Conservation (phyloP, 2,113 vertebrate species). For the Lota lota region DNA sequence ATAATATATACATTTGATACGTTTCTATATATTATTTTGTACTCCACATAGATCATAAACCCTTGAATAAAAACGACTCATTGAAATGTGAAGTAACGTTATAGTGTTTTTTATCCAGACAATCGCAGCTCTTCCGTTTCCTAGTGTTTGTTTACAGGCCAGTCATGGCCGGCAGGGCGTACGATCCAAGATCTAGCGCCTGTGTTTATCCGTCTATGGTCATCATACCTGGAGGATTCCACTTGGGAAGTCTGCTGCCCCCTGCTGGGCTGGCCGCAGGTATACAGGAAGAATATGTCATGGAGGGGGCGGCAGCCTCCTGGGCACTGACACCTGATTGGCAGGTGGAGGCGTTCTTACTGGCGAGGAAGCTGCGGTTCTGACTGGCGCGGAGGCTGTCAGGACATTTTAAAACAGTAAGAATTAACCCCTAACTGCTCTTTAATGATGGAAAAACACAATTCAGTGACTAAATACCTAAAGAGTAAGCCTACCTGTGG, state of each 20-base stretch:
- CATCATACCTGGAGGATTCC: conserved; percentile 86
- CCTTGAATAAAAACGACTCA: background rate
- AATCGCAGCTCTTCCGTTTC: too few relatives aligned
- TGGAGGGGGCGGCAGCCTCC: conserved; percentile 26
- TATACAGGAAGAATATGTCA: conserved; percentile 29
- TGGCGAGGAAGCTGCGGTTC: background rate
- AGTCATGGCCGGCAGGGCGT: too few relatives aligned
- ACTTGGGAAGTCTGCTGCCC: conserved; percentile 75
- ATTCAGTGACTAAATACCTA: background rate
- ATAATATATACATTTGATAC: too few relatives aligned
- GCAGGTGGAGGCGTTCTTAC: conserved; percentile 41
- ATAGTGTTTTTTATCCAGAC: too few relatives aligned
- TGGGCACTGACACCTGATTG: conserved; percentile 24
- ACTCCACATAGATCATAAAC: background rate
- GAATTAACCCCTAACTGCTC: background rate
- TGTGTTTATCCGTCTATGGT: too few relatives aligned
- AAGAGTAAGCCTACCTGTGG: conserved; percentile 42
- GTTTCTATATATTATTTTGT: too few relatives aligned
- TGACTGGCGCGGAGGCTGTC: too few relatives aligned
- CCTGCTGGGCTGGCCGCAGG: conserved; percentile 61
- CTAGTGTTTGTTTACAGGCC: too few relatives aligned
- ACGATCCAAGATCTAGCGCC: too few relatives aligned
- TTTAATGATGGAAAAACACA: background rate
- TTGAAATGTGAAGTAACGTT: background rate
- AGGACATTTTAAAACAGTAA: background rate